A percentile compares a stretch with the other conserved stretches of the same genome.
phyloP scores from a whole-genome alignment of 2,113 vertebrate species.

The Cyanocitta stelleri region DNA sequence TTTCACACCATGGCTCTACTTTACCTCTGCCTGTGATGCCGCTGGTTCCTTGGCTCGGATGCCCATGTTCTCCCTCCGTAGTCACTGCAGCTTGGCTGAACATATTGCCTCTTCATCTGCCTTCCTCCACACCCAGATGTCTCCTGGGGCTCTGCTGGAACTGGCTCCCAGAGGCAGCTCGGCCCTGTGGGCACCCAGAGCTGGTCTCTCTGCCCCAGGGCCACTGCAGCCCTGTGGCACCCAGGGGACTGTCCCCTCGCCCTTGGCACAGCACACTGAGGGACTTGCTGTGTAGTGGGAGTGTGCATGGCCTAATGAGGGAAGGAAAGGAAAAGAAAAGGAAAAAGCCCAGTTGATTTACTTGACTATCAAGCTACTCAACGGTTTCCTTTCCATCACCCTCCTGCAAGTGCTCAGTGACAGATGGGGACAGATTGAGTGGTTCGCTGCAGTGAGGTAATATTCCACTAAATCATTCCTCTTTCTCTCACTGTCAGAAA shows the following conservation, averaged over 20 bases:
- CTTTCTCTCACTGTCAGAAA: constrained; percentile 38
- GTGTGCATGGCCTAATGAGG: background rate
- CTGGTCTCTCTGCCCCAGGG: background rate
- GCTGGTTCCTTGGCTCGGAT: background rate
- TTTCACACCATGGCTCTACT: background rate
- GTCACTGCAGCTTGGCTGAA: background rate
- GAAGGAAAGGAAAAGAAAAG: background rate
- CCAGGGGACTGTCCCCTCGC: rapidly evolving
- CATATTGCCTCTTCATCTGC: background rate
- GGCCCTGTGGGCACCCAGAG: background rate
- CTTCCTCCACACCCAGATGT: background rate
- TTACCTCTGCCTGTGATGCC: background rate
- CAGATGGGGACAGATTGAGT: constrained; percentile 60
- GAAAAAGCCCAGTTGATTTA: constrained; percentile 24
- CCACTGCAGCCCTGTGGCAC: background rate
- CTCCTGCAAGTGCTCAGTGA: constrained; percentile 26
- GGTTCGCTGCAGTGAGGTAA: constrained; percentile 47
- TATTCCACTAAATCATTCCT: constrained; percentile 54
- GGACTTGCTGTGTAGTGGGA: background rate
- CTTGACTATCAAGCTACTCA: background rate
- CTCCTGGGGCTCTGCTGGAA: background rate
- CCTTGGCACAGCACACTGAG: background rate
- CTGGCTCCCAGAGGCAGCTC: rapidly evolving
- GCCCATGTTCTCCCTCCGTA: background rate
- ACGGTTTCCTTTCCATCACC: constrained; percentile 20